Evolutionary conservation across 1,140 invertebrate species (phyloP).

Genomic region (Sminthurinus signatus): DNA sequence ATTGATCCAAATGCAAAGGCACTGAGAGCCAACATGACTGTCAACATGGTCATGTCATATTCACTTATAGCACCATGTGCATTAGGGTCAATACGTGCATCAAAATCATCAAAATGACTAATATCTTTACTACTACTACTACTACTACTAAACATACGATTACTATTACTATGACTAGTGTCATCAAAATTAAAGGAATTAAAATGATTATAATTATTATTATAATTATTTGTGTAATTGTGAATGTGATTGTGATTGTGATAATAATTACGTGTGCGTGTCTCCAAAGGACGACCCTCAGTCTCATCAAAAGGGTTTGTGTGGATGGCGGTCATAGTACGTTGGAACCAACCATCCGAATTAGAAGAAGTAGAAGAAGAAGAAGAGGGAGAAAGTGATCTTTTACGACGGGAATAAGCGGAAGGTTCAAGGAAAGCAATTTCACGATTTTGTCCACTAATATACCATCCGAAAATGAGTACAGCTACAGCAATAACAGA

Average conservation of each 20-base stretch:
- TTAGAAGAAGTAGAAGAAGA: slow-evolving; percentile 15
- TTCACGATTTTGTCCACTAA: slow-evolving; percentile 37
- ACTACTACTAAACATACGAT: too few relatives aligned
- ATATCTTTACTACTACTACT: too few relatives aligned
- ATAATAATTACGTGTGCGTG: too few relatives aligned
- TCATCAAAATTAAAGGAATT: neutral
- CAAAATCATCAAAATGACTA: neutral
- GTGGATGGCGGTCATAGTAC: slow-evolving; percentile 34
- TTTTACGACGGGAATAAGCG: slow-evolving; percentile 35
- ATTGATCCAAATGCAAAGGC: slow-evolving; percentile 16
- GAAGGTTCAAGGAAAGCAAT: slow-evolving; percentile 40
- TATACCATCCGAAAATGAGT: slow-evolving; percentile 39
- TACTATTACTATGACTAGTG: neutral
- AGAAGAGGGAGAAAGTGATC: slow-evolving; percentile 15
- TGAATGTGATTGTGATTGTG: too few relatives aligned
- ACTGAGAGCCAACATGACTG: slow-evolving; percentile 14
- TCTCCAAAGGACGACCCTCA: neutral
- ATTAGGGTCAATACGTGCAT: slow-evolving; percentile 13
- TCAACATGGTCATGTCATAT: slow-evolving; percentile 6
- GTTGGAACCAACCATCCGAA: slow-evolving; percentile 35
- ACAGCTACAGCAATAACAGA: slow-evolving; percentile 32
- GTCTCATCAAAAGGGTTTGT: slow-evolving; percentile 29
- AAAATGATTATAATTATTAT: too few relatives aligned
- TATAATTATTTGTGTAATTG: too few relatives aligned
- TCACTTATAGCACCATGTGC: slow-evolving; percentile 17